phyloP scores from a whole-genome alignment of 2,113 vertebrate genomes.

The Ameiurus melas region DNA sequence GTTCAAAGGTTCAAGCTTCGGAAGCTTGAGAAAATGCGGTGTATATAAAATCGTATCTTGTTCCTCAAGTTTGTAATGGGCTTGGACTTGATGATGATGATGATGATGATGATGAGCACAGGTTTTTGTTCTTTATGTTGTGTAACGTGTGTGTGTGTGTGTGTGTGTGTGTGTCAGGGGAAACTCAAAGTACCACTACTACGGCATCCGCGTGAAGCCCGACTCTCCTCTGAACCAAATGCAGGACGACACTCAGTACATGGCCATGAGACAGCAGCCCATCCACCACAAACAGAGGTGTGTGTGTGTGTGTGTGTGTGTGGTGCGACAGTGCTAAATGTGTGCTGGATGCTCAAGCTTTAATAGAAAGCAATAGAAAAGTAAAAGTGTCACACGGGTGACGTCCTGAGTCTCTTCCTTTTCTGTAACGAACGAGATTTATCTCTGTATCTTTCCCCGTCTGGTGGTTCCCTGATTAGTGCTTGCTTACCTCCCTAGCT shows the following conservation, averaged over 20 bases:
- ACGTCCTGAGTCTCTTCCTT: not conserved
- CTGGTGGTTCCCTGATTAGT: not conserved
- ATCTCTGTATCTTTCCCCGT: not conserved
- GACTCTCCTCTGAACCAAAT: conserved; percentile 92
- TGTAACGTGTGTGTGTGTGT: conserved; percentile 52
- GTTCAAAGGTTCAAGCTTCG: not conserved
- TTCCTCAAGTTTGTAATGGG: not conserved
- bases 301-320: not conserved
- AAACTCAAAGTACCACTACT: conserved; percentile 99
- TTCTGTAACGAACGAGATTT: not conserved
- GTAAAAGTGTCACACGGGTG: not conserved
- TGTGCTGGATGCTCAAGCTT: not conserved
- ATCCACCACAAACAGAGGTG: conserved; percentile 96
- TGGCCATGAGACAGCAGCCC: conserved; percentile 97
- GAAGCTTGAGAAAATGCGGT: not conserved
- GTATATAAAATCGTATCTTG: not conserved
- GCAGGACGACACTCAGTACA: conserved; percentile 95
- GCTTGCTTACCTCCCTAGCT: conserved; percentile 4
- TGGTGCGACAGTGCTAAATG: not conserved
- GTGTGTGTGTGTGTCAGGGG: conserved; percentile 76
- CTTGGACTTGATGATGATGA: not conserved
- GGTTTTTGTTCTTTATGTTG: not conserved
- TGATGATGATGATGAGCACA: too few relatives aligned
- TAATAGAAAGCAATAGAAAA: not conserved
- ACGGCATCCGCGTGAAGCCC: conserved; percentile 95